Evolutionary conservation across 2,797 vertebrate genomes (phyloP).

Genomic region (Champsocephalus esox): DNA sequence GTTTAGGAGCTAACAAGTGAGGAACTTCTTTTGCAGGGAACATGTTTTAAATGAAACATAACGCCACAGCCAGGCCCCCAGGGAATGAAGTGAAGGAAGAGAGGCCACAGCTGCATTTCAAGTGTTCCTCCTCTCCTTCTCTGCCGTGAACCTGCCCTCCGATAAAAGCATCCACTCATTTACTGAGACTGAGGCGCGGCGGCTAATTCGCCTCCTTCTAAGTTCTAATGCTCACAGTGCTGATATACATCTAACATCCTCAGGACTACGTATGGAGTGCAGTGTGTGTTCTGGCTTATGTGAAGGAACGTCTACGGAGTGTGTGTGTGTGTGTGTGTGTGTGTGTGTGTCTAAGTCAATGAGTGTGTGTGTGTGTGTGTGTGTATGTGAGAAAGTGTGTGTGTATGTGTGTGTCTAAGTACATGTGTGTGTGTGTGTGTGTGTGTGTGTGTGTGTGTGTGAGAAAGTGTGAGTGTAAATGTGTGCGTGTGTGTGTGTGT

Average conservation of each 20-base stretch:
- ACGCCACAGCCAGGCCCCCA: slow-evolving; percentile 23
- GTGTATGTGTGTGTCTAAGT: neutral
- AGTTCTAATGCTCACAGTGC: slow-evolving; percentile 68
- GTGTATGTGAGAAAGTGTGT: no score
- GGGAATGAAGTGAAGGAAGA: slow-evolving; percentile 37
- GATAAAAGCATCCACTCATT: slow-evolving; percentile 65
- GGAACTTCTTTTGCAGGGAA: slow-evolving; percentile 71
- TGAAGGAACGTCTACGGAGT: slow-evolving; percentile 21
- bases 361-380: no score
- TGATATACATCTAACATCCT: slow-evolving; percentile 66
- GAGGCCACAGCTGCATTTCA: slow-evolving; percentile 41
- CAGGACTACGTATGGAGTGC: slow-evolving; percentile 58
- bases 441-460: slow-evolving; percentile 17
- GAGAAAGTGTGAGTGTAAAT: neutral
- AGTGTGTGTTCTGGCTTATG: slow-evolving; percentile 27
- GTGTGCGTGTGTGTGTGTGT: no score
- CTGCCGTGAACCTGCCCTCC: slow-evolving; percentile 24
- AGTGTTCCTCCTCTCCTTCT: slow-evolving; percentile 40
- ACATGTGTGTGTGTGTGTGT: neutral
- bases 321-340: slow-evolving; percentile 29
- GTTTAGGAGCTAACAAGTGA: slow-evolving; percentile 54
- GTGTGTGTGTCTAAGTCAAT: no score
- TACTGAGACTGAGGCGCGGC: slow-evolving; percentile 58
- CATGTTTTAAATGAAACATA: slow-evolving; percentile 66
- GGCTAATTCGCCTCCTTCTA: slow-evolving; percentile 74